Evolutionary conservation across 2,888 invertebrate species (phyloP), one percentile per base, ranked within the genome.

Genomic region (Norana najaformis): DNA sequence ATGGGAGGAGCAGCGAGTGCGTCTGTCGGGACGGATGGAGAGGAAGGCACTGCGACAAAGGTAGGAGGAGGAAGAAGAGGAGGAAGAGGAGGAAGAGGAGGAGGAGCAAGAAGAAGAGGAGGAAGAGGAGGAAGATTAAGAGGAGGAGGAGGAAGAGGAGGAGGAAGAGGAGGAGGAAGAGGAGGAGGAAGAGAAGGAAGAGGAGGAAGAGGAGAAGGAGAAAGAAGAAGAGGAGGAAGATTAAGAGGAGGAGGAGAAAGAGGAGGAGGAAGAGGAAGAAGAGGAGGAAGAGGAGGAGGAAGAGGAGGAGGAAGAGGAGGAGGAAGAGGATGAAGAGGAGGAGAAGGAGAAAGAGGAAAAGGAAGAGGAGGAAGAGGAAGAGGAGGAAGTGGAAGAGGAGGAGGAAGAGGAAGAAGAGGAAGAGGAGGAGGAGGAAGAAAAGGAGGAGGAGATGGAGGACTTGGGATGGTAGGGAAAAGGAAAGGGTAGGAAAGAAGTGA

Each of bases 101-200:
- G 94, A 94, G 92, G 92, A 94, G 90, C 93, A 93, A 89, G 92
- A 93, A 35, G 94, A 93, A 5, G 23, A 30, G 53, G 13, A 53
- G 53, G 53, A 53, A 8, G 53, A 53, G 53, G 13, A 53, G 2
- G 5, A 13, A 3, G 23, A 30, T 4, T 4, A 30, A 23, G 30
- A 13, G 13, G 23, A 13, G 30, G 30, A 5, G 95, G 94, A 4
- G 89, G 91, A 41, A 94, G 94, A 91, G 90, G 93, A 14, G 96
- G 96, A 92, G 93, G 93, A 14, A 93, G 94, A 23, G 96, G 96
- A 0, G 94, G 92, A 90, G 18, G 20, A 20, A 47, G 30, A 13
- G 13, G 2, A 18, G 18, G 41, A 41, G 18, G 41, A 41, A 18
- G 14, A 18, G 18, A 18, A 2, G 18, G 41, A 41, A 18, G 18